These are phyloP conservation scores for Cheilinus undulatus DNA, from an alignment of 2,113 vertebrate genomes.

Conservation along the genomic window DNA sequence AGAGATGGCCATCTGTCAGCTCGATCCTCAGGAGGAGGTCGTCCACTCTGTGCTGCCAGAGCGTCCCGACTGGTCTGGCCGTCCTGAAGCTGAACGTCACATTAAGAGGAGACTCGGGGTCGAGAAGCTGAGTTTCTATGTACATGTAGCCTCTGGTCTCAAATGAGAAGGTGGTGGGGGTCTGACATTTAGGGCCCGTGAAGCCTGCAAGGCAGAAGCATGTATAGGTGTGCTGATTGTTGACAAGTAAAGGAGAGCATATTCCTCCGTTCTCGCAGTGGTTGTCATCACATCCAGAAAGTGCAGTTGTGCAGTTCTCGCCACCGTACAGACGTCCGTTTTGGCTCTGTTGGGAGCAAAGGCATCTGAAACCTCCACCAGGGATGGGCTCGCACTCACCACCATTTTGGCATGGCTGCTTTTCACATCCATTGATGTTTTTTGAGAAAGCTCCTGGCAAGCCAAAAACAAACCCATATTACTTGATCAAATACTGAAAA, in stretches of 20 bases:
- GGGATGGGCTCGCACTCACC: conserved; percentile 88
- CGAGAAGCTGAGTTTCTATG: conserved; percentile 65
- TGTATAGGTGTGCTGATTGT: conserved; percentile 79
- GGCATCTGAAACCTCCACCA: conserved; percentile 85
- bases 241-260: conserved; percentile 85
- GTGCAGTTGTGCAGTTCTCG: conserved; percentile 85
- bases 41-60: conserved; percentile 81
- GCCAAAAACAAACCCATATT: neutral
- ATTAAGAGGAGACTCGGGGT: conserved; percentile 72
- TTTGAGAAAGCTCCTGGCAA: conserved; percentile 83
- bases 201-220: conserved; percentile 89
- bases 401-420: conserved; percentile 89
- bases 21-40: conserved; percentile 83
- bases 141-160: conserved; percentile 84
- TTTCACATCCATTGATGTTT: conserved; percentile 84
- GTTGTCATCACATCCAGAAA: conserved; percentile 85
- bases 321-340: conserved; percentile 87
- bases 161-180: conserved; percentile 88
- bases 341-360: conserved; percentile 81
- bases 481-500: neutral
- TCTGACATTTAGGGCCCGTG: conserved; percentile 84
- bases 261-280: conserved; percentile 87
- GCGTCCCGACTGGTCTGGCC: conserved; percentile 75
- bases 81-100: conserved; percentile 89
- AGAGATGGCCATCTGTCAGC: conserved; percentile 81